Conservation (phyloP, 2,797 vertebrate species). For the Microctenopoma stevenorrisi region DNA sequence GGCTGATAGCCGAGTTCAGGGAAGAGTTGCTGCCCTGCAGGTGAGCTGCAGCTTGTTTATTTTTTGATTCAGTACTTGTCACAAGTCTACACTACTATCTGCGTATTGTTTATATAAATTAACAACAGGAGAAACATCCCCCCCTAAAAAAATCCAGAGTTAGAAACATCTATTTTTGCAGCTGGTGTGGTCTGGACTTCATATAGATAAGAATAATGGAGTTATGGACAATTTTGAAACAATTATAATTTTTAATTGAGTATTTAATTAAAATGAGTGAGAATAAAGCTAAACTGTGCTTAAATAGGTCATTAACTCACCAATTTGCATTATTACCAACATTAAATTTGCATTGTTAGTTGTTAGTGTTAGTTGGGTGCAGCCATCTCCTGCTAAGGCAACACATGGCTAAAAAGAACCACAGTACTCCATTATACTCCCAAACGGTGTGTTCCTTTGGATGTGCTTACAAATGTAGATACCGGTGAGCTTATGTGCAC, state of each 20-base stretch:
- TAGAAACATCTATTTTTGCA: background rate
- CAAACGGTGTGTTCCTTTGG: background rate
- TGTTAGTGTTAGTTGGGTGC: slow-evolving; percentile 13
- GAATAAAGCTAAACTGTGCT: slow-evolving; percentile 12
- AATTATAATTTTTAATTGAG: slow-evolving; percentile 23
- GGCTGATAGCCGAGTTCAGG: too few relatives aligned
- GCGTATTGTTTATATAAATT: too few relatives aligned
- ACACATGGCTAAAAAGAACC: slow-evolving; percentile 7
- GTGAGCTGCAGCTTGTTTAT: too few relatives aligned
- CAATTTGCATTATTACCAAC: slow-evolving; percentile 26
- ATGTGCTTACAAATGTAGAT: slow-evolving; percentile 7
- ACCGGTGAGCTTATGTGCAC: background rate
- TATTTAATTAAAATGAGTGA: slow-evolving; percentile 20
- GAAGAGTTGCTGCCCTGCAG: too few relatives aligned
- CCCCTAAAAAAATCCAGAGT: background rate
- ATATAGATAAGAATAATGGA: background rate
- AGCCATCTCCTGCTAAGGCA: background rate
- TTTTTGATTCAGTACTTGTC: too few relatives aligned
- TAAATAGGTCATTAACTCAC: slow-evolving; percentile 28
- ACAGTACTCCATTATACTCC: background rate
- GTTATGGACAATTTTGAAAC: slow-evolving; percentile 17
- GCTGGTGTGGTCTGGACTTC: background rate
- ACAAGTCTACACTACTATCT: background rate
- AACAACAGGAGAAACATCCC: background rate
- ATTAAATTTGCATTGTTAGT: slow-evolving; percentile 28